phyloP scores from a whole-genome alignment of 2,888 invertebrate species.

The Buathra laborator region DNA sequence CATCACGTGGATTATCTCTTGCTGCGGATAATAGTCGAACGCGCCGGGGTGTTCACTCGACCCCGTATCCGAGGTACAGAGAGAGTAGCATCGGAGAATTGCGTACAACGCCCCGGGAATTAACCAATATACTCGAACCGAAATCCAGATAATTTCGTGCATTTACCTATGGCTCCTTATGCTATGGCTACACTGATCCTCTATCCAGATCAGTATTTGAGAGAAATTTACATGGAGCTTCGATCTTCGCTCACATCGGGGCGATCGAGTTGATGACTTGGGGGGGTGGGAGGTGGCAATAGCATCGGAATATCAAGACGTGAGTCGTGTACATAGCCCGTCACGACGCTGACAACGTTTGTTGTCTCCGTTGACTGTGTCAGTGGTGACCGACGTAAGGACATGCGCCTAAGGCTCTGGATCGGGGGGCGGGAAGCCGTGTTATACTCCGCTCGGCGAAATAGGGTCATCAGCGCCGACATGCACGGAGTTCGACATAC shows the following conservation, averaged over 20 bases:
- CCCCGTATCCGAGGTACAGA: not conserved
- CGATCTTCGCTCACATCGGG: not conserved
- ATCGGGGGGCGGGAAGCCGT: not conserved
- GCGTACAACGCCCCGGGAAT: constrained; percentile 14
- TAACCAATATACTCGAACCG: constrained; percentile 27
- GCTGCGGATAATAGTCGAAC: constrained; percentile 27
- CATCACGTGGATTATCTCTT: constrained; percentile 47
- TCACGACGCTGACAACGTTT: constrained; percentile 8
- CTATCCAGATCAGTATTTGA: not conserved
- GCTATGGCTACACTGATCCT: not conserved
- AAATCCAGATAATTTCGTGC: constrained; percentile 10
- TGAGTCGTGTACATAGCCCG: not conserved
- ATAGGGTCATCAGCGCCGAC: not conserved
- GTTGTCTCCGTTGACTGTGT: constrained; percentile 1
- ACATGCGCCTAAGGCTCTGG: constrained; percentile 8
- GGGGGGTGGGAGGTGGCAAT: not conserved
- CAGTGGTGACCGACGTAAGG: not conserved
- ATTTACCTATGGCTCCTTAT: not conserved
- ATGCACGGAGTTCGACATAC: not conserved
- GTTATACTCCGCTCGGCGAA: constrained; percentile 5
- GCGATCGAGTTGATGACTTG: constrained; percentile 19
- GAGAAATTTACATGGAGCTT: constrained; percentile 22
- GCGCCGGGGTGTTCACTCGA: not conserved
- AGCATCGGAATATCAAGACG: constrained; percentile 18
- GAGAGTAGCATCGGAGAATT: not conserved